Evolutionary conservation across 2,888 invertebrate species (phyloP).

Genomic region (Lasiommata megera): DNA sequence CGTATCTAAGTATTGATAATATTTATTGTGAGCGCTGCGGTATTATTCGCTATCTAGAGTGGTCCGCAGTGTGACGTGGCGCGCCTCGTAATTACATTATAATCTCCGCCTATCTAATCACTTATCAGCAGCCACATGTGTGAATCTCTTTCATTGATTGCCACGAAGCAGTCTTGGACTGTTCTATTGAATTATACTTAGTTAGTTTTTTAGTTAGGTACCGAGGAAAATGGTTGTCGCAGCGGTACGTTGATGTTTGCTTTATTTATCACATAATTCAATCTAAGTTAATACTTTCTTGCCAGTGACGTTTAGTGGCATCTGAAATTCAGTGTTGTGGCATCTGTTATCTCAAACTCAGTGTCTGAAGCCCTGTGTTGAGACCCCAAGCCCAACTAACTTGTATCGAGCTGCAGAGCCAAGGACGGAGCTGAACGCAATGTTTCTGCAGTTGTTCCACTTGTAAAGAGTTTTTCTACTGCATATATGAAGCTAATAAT

Average conservation of each 20-base stretch:
- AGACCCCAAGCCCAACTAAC: too few relatives aligned
- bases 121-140: slow-evolving; percentile 43
- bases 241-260: slow-evolving; percentile 47
- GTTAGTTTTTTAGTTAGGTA: background rate
- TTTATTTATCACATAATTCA: background rate
- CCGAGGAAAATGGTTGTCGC: slow-evolving; percentile 61
- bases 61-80: slow-evolving; percentile 73
- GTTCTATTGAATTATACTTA: slow-evolving; percentile 8
- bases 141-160: slow-evolving; percentile 31
- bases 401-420: too few relatives aligned
- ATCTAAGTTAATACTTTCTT: too few relatives aligned
- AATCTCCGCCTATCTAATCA: slow-evolving; percentile 14
- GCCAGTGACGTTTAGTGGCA: too few relatives aligned
- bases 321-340: too few relatives aligned
- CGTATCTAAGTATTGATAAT: slow-evolving; percentile 44
- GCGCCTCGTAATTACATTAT: slow-evolving; percentile 52
- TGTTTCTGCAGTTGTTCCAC: too few relatives aligned
- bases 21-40: slow-evolving; percentile 68
- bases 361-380: too few relatives aligned
- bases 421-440: too few relatives aligned
- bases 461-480: too few relatives aligned
- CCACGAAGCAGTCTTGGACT: slow-evolving; percentile 25
- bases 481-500: too few relatives aligned
- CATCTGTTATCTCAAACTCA: too few relatives aligned
- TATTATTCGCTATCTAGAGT: slow-evolving; percentile 58